Evolutionary conservation across 2,113 vertebrate species (phyloP).

Genomic region (Perccottus glenii): DNA sequence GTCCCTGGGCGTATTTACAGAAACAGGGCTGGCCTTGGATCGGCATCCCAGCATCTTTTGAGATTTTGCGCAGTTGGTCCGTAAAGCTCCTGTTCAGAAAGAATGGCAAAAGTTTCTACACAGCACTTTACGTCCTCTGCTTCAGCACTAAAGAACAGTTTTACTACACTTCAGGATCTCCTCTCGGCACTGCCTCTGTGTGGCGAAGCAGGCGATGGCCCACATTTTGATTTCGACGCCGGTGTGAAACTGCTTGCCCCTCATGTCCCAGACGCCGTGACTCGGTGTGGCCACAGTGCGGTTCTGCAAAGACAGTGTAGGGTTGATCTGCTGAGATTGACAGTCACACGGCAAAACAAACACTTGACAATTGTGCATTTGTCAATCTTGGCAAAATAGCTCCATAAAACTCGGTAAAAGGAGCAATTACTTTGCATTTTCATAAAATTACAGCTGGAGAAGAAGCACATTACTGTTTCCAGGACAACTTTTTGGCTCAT

Average conservation of each 20-base stretch:
- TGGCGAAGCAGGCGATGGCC: conserved; percentile 96
- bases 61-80: conserved; percentile 95
- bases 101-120: background rate
- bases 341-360: conserved; percentile 32
- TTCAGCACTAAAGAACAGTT: background rate
- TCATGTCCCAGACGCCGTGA: conserved; percentile 98
- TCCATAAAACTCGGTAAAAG: background rate
- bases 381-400: background rate
- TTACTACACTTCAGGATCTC: conserved; percentile 90
- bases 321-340: conserved; percentile 65
- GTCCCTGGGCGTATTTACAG: conserved; percentile 96
- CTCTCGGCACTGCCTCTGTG: conserved; percentile 94
- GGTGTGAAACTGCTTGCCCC: conserved; percentile 97
- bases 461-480: too few species aligned
- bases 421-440: background rate
- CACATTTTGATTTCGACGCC: conserved; percentile 98
- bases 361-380: background rate
- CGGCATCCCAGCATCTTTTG: conserved; percentile 95
- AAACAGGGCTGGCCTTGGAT: conserved; percentile 97
- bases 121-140: background rate
- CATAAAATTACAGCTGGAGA: too few species aligned
- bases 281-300: conserved; percentile 95
- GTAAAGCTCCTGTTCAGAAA: conserved; percentile 86
- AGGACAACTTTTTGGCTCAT: too few species aligned
- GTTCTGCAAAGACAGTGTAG: conserved; percentile 82